Evolutionary conservation across 2,888 invertebrate species (phyloP), one percentile per base, ranked within the genome.

Genomic region (Noctua janthe): DNA sequence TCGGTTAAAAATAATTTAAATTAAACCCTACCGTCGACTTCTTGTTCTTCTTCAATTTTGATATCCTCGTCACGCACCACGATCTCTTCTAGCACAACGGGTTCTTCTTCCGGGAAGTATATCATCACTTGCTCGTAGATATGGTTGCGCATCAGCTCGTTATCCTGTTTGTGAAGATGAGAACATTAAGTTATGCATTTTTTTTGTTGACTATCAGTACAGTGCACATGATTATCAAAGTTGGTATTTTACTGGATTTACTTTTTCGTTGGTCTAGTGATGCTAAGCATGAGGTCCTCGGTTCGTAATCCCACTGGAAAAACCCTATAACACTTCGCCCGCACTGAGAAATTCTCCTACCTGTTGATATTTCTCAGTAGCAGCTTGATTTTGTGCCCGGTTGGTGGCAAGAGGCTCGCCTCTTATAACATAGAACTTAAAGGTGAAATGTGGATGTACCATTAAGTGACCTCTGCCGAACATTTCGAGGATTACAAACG

Each of bases 91-190:
- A 97, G 92, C 3, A 97, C 94, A 0, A 97, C 95, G 0, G 97
- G 96, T 72, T 97, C 96, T 2, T 96, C 96, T 78, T 97, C 96
- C 8, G 97, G 97, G 94, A 97, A 98, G 85, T 96, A 97, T 74
- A 97, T 96, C 5, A 96, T 97, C 1, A 99, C 94, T 85, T 98
- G 97, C 39, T 95, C 95, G 82, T 97, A 97, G 20, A 99, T 96
- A 84, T 98, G 97, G 0, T 91, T 94, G 1, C 96, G 95, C 95
- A 99, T 98, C 59, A 98, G 90, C 4, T 96, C 96, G 86, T 98
- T 97, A 90, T 99, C 98, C 98, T 98, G 81, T 35, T n/a, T 8
- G 13, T 13, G 0, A 64, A 56, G 20, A 69, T 35, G 7, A 54
- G 13, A 56, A 56, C 39, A n/a, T 74, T 20, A 20, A 10, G 10